These are phyloP conservation scores for Zaprionus ornatus DNA, from an alignment of 1,140 invertebrate species.

Conservation along the genomic window DNA sequence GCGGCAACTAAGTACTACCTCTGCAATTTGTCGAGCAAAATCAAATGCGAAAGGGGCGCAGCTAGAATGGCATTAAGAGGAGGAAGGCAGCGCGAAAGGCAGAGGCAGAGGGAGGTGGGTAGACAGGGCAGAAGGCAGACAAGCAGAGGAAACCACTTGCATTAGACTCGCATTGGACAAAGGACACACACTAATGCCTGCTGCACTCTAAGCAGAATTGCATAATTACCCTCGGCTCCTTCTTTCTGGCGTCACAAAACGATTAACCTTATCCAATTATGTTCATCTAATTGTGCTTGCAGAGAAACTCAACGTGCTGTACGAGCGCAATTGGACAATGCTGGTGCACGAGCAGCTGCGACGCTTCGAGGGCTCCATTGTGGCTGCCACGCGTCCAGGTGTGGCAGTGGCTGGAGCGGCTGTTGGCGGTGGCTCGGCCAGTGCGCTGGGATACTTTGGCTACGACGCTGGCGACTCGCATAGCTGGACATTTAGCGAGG, in stretches of 20 bases:
- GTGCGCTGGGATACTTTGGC: conserved; percentile 67
- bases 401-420: conserved; percentile 29
- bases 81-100: too few relatives aligned
- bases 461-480: conserved; percentile 60
- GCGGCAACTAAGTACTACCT: conserved; percentile 27
- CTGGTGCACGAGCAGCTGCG: conserved; percentile 90
- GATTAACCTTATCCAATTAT: conserved; percentile 40
- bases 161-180: conserved; percentile 14
- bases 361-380: conserved; percentile 90
- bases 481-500: conserved; percentile 91
- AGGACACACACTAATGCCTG: conserved; percentile 18
- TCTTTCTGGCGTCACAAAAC: conserved; percentile 3
- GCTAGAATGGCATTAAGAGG: too few relatives aligned
- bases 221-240: conserved; percentile 30
- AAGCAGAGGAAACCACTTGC: background rate
- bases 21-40: conserved; percentile 41
- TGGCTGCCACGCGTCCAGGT: conserved; percentile 87
- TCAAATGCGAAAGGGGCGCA: conserved; percentile 28
- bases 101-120: too few relatives aligned
- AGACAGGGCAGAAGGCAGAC: background rate
- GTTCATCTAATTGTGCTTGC: conserved; percentile 58
- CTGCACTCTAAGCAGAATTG: conserved; percentile 34
- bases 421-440: conserved; percentile 34
- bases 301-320: conserved; percentile 92
- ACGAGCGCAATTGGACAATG: conserved; percentile 92